Percentiles rank a stretch among this genome's conserved stretches.
Evolutionary conservation across 1,140 invertebrate species (phyloP).

Genomic region (Neodiprion lecontei): DNA sequence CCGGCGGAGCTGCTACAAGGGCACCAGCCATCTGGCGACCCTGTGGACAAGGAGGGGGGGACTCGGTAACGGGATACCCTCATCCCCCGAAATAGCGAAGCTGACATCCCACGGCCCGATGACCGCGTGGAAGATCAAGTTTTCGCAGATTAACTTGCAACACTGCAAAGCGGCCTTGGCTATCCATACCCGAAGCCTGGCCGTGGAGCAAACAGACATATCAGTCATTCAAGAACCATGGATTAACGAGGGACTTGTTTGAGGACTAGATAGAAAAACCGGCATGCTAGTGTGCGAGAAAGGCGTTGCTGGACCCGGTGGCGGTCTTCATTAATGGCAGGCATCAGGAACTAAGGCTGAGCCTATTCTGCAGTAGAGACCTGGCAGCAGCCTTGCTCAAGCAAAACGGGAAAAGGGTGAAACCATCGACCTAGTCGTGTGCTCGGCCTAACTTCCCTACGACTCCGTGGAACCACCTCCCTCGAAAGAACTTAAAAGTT

Average conservation of each 20-base stretch:
- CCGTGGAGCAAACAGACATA: background rate
- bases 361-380: background rate
- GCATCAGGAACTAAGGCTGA: slow-evolving; percentile 3
- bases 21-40: background rate
- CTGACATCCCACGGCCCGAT: background rate
- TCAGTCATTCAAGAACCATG: background rate
- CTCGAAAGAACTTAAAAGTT: slow-evolving; percentile 12
- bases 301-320: background rate
- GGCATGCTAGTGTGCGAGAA: background rate
- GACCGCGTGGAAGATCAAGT: background rate
- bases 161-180: background rate
- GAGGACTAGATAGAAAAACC: background rate
- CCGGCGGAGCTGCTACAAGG: no score
- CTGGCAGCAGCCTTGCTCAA: background rate
- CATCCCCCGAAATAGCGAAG: background rate
- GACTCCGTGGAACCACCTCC: slow-evolving; percentile 17
- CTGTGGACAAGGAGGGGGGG: background rate
- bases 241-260: background rate
- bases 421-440: slow-evolving; percentile 2
- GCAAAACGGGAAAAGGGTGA: background rate
- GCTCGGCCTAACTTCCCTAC: slow-evolving; percentile 15
- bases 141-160: background rate
- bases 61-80: background rate
- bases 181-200: background rate
- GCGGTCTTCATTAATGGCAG: slow-evolving; percentile 3